Percentiles rank a stretch among this genome's conserved stretches.
phyloP scores from a whole-genome alignment of 2,888 invertebrate species.

The Epistrophella euchroma region DNA sequence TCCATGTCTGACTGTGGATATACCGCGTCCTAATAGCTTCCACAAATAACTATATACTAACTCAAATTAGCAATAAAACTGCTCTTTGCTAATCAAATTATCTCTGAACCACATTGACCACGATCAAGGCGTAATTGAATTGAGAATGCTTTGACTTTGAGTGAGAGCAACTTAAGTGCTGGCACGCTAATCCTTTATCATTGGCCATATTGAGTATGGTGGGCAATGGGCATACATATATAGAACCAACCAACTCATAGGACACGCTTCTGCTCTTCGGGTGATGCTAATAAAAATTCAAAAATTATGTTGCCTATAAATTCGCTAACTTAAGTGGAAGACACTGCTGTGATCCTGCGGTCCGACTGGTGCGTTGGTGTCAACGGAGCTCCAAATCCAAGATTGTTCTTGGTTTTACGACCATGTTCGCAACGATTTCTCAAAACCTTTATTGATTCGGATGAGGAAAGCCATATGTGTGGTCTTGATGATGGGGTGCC shows the following conservation, averaged over 20 bases:
- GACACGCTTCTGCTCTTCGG: slow-evolving; percentile 8
- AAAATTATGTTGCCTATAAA: slow-evolving; percentile 69
- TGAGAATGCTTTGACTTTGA: slow-evolving; percentile 25
- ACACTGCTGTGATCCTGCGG: slow-evolving; percentile 8
- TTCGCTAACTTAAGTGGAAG: slow-evolving; percentile 59
- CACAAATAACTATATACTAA: slow-evolving; percentile 50
- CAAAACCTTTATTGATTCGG: slow-evolving; percentile 64
- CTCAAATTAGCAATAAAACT: slow-evolving; percentile 59
- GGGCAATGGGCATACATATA: background rate
- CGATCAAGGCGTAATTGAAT: slow-evolving; percentile 62
- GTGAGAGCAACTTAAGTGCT: slow-evolving; percentile 42
- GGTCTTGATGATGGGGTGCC: slow-evolving; percentile 36
- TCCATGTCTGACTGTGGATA: background rate
- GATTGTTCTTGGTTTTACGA: slow-evolving; percentile 60
- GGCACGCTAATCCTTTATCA: slow-evolving; percentile 55
- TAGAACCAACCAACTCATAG: slow-evolving; percentile 3
- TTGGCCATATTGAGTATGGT: slow-evolving; percentile 17
- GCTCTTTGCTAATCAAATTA: slow-evolving; percentile 52
- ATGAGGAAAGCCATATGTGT: slow-evolving; percentile 50
- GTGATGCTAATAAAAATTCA: slow-evolving; percentile 64
- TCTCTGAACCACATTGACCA: slow-evolving; percentile 61
- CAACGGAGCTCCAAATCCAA: slow-evolving; percentile 40
- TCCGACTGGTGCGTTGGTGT: slow-evolving; percentile 4
- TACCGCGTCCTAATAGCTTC: slow-evolving; percentile 35
- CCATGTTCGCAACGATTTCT: slow-evolving; percentile 58